Evolutionary conservation across 2,888 invertebrate genomes (phyloP).

Genomic region (Tribolium freemani): DNA sequence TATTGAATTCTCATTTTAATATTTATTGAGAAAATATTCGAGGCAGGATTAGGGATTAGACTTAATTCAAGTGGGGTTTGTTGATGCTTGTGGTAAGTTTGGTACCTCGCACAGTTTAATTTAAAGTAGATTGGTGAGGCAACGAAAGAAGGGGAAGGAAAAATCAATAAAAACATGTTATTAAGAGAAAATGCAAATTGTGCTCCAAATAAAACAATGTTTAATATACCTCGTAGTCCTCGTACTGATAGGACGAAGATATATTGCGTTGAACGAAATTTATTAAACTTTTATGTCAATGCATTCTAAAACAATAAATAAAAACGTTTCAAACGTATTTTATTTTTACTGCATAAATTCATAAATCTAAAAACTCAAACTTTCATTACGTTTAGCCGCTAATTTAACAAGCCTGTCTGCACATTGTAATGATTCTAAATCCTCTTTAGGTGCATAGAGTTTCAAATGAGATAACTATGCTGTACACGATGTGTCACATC

Average conservation of each 20-base stretch:
- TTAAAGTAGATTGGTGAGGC: constrained; percentile 16
- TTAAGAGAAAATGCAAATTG: constrained; percentile 28
- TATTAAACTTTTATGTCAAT: constrained; percentile 12
- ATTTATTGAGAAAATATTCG: not conserved
- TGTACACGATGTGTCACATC: not conserved
- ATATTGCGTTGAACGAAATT: constrained; percentile 4
- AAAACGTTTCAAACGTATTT: not conserved
- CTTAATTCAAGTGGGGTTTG: constrained; percentile 6
- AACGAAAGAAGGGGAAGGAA: constrained; percentile 5
- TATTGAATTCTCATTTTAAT: not conserved
- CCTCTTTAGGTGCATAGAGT: not conserved
- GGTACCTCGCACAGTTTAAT: constrained; percentile 21
- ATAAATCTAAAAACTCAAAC: not conserved
- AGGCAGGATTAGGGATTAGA: not conserved
- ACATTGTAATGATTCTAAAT: not conserved
- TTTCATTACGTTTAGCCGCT: not conserved
- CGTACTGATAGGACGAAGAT: constrained; percentile 9
- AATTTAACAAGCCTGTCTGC: not conserved
- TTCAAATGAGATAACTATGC: not conserved
- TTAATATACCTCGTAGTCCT: constrained; percentile 22
- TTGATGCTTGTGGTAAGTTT: constrained; percentile 23
- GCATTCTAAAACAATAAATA: not conserved
- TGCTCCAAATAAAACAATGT: constrained; percentile 24
- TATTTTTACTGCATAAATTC: not conserved
- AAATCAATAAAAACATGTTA: constrained; percentile 29